Evolutionary conservation across 2,113 vertebrate species (phyloP).

Genomic region (Pitta sordida): DNA sequence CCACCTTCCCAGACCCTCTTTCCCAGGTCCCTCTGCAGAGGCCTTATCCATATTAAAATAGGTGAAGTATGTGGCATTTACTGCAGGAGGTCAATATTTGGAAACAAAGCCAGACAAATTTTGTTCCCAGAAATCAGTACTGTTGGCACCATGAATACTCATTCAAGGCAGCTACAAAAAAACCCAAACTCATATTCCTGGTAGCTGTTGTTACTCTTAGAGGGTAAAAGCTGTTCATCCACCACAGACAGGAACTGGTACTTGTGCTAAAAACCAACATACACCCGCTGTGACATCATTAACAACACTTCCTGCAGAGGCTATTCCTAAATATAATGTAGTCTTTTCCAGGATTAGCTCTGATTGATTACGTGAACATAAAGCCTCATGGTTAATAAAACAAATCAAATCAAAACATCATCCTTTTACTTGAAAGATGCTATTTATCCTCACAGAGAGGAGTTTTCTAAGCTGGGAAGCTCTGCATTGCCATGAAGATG

Average conservation of each 20-base stretch:
- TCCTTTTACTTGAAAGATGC: background rate
- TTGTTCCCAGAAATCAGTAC: background rate
- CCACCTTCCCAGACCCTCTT: background rate
- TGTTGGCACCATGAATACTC: background rate
- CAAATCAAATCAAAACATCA: background rate
- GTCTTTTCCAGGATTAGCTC: background rate
- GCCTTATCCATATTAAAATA: background rate
- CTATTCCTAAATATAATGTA: background rate
- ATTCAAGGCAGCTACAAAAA: conserved; percentile 42
- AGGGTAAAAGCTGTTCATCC: background rate
- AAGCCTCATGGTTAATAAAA: background rate
- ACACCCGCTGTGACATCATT: background rate
- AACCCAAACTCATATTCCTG: background rate
- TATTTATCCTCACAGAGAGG: background rate
- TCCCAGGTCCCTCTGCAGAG: background rate
- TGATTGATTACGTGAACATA: rapidly evolving
- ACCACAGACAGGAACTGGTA: background rate
- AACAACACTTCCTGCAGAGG: background rate
- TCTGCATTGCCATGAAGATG: background rate
- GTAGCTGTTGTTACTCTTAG: background rate
- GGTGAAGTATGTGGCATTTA: background rate
- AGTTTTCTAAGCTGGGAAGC: background rate
- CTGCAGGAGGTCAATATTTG: conserved; percentile 12
- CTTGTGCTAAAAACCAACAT: background rate
- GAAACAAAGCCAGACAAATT: background rate